phyloP scores from a whole-genome alignment of 53 echinoderm and acorn worm species.

The Echinarachnius parma region DNA sequence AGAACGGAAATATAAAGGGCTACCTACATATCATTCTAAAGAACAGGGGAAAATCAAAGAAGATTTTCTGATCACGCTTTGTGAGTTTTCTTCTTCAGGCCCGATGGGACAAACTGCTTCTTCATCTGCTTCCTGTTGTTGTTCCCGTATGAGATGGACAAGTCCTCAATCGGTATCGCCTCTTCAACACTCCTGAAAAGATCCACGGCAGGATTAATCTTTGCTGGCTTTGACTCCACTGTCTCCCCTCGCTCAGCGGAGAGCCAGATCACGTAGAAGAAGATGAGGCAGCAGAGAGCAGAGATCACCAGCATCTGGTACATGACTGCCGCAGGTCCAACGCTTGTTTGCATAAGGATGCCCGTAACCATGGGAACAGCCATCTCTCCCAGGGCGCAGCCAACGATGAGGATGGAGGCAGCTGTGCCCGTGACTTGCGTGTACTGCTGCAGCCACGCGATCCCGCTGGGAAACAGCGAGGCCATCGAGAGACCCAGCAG shows the following conservation, averaged over 20 bases:
- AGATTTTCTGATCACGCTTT: no score
- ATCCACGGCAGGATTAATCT: constrained; percentile 46
- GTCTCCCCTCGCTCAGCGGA: constrained; percentile 50
- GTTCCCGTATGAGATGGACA: constrained; percentile 2
- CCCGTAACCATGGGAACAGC: constrained; percentile 67
- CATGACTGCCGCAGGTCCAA: constrained; percentile 65
- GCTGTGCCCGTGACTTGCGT: constrained; percentile 68
- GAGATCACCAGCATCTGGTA: constrained; percentile 65
- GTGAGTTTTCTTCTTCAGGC: constrained; percentile 35
- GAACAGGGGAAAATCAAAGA: no score
- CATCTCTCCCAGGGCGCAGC: constrained; percentile 87
- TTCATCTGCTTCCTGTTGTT: constrained; percentile 25
- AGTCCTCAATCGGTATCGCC: constrained; percentile 46
- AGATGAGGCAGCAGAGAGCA: constrained; percentile 39
- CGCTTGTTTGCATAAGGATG: constrained; percentile 8
- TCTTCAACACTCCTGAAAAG: constrained; percentile 42
- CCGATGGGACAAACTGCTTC: constrained; percentile 1
- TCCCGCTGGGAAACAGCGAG: constrained; percentile 85
- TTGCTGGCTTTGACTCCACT: not conserved
- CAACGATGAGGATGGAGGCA: constrained; percentile 71
- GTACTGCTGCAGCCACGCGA: constrained; percentile 86
- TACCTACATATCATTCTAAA: no score
- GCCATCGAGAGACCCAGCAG: constrained; percentile 81
- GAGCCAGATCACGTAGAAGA: constrained; percentile 52
- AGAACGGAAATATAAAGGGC: no score